Percentiles rank a stretch among this genome's conserved stretches.
These are phyloP conservation scores for Pyxicephalus adspersus DNA, from an alignment of 2,113 vertebrate genomes.

Conservation along the genomic window DNA sequence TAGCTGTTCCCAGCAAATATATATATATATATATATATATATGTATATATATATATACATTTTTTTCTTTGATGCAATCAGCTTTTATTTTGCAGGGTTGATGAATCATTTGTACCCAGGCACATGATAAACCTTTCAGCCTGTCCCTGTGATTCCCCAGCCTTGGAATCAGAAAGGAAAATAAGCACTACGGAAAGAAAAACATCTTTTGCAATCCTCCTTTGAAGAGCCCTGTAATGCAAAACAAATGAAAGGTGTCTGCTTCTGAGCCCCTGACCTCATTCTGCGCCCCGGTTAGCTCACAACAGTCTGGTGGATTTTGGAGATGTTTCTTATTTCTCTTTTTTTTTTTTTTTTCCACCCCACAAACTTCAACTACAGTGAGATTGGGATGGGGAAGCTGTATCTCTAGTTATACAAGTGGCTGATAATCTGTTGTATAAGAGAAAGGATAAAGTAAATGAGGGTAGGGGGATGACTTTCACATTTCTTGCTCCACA, in stretches of 20 bases:
- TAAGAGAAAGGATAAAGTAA: slow-evolving; percentile 14
- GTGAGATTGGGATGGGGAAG: neutral
- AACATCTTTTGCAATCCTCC: slow-evolving; percentile 44
- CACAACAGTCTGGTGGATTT: neutral
- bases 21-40: neutral
- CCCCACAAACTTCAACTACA: neutral
- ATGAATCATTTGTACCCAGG: slow-evolving; percentile 23
- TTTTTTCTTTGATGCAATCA: neutral
- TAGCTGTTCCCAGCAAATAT: neutral
- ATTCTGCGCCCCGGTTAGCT: slow-evolving; percentile 4
- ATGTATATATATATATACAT: neutral
- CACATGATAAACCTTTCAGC: slow-evolving; percentile 16
- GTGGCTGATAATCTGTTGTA: neutral
- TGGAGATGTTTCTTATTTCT: neutral
- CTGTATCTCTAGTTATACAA: neutral
- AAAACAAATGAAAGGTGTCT: slow-evolving; percentile 37
- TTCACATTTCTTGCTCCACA: neutral
- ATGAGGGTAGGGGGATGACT: neutral
- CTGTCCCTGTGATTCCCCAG: slow-evolving; percentile 5
- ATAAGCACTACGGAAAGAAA: slow-evolving; percentile 16
- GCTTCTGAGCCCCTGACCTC: slow-evolving; percentile 30
- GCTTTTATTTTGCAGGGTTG: neutral
- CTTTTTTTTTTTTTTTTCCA: no score
- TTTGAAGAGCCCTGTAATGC: slow-evolving; percentile 21
- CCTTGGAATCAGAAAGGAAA: slow-evolving; percentile 20